Evolutionary conservation across 2,888 invertebrate genomes (phyloP), one percentile per base, ranked within the genome.

Genomic region (Syrista parreyssii): DNA sequence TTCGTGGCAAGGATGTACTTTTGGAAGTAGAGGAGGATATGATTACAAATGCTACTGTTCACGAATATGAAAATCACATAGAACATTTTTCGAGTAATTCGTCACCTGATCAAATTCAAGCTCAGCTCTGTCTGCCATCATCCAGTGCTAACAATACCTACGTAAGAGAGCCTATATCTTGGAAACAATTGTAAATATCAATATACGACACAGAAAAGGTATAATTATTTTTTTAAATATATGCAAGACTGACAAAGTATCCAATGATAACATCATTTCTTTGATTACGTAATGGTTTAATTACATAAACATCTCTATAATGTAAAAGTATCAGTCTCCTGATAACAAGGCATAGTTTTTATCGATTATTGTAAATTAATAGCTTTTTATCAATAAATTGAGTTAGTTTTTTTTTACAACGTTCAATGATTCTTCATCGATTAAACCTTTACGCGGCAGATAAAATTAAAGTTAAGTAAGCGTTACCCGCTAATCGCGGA

Each of bases 11-110:
- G 68, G 71, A 78, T 33, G 68, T 75, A 30, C 33, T 75, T 4
- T 55, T 78, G 69, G 34, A 73, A n/a, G 77, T 74, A 11, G 74
- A 75, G 12, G 78, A 78, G 32, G 75, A 78, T 32, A 78, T 68
- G 30, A 77, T 77, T 34, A 33, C 68, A 30, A 69, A 73, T 36
- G 68, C 34, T 35, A 71, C 36, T 68, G 75, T 75, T 71, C 75
- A 75, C 15, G 71, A 36, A n/a, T 78, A 75, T 12, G 78, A 78
- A 32, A 75, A 69, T 12, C 78, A 68, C 6, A 69, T 78, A 11
- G 75, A 78, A 30, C 78, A 78, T n/a, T 78, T 55, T 55, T 55
- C 55, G 9, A 55, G 9, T 55, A 55, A 78, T 33, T 15, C 75
- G 23, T 77, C 68, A 11, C 75, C 74, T 34, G 33, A 74, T n/a